Percentiles rank a stretch among this genome's conserved stretches.
These are phyloP conservation scores for Rhabdornis inornatus DNA, from an alignment of 2,113 vertebrate genomes.

Conservation along the genomic window DNA sequence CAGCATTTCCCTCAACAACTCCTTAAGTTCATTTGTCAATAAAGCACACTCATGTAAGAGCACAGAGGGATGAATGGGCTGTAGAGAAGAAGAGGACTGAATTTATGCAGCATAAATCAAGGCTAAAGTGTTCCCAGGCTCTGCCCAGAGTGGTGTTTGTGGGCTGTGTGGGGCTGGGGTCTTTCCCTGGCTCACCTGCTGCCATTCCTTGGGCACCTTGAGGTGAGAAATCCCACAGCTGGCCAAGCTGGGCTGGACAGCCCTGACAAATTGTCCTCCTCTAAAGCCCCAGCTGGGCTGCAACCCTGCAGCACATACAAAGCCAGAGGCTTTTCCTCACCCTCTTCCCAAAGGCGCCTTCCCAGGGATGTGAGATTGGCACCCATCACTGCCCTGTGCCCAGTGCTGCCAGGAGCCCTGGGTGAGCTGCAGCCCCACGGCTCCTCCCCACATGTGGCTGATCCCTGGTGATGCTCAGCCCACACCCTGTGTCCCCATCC, in stretches of 20 bases:
- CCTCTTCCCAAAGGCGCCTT: neutral
- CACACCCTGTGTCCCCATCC: slow-evolving; percentile 13
- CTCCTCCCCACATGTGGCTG: slow-evolving; percentile 20
- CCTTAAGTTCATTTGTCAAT: neutral
- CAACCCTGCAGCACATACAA: rapidly evolving
- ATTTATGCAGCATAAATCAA: neutral
- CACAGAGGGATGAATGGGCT: neutral
- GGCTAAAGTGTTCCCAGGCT: neutral
- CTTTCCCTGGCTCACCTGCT: neutral
- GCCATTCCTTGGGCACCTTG: neutral
- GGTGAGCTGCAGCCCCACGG: neutral
- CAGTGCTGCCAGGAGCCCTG: rapidly evolving
- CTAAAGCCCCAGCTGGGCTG: neutral
- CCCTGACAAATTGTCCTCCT: neutral
- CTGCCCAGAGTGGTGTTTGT: neutral
- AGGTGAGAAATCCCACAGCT: rapidly evolving
- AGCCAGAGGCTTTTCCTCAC: neutral
- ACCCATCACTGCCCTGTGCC: neutral
- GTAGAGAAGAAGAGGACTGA: neutral
- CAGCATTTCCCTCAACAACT: neutral
- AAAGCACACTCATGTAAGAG: neutral
- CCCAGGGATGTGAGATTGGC: rapidly evolving
- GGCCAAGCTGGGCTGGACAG: neutral
- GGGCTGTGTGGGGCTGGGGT: neutral
- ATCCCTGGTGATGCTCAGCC: neutral